Conservation (phyloP, 2,797 vertebrate genomes). For the Sciurus carolinensis region DNA sequence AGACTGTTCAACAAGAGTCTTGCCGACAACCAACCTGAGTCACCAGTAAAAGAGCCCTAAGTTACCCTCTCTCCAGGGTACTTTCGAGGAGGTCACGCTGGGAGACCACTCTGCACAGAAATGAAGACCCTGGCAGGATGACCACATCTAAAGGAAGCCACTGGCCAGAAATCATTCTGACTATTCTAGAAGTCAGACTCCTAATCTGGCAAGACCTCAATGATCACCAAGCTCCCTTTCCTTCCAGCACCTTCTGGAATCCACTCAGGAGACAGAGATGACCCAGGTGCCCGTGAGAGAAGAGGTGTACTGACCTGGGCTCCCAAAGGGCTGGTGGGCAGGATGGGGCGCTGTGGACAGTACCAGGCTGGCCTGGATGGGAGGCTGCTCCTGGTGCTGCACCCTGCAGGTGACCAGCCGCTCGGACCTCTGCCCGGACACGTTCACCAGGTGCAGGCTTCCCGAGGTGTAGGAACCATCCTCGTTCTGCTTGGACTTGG, state of each 20-base stretch:
- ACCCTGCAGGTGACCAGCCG: conserved; percentile 59
- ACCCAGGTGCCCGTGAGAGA: neutral
- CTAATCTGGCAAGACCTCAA: neutral
- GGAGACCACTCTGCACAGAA: neutral
- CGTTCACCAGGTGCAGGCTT: neutral
- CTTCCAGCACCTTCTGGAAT: neutral
- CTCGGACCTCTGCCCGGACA: neutral
- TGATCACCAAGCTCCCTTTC: neutral
- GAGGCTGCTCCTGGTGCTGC: conserved; percentile 58
- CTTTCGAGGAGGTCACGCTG: neutral
- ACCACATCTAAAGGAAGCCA: neutral
- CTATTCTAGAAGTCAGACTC: neutral
- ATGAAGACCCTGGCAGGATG: neutral
- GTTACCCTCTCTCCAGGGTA: neutral
- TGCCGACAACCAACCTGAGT: neutral
- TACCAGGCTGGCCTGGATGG: conserved; percentile 56
- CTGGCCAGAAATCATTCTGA: neutral
- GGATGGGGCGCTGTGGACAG: neutral
- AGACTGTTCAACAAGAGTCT: neutral
- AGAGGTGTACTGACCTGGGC: conserved; percentile 16
- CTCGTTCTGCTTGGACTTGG: neutral
- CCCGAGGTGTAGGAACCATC: conserved; percentile 61
- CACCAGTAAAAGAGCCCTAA: neutral
- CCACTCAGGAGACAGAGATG: neutral
- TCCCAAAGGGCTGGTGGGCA: neutral